Percentiles rank a stretch among this genome's conserved stretches.
These are phyloP conservation scores for Nomia melanderi DNA, from an alignment of 1,140 invertebrate genomes.

Conservation along the genomic window DNA sequence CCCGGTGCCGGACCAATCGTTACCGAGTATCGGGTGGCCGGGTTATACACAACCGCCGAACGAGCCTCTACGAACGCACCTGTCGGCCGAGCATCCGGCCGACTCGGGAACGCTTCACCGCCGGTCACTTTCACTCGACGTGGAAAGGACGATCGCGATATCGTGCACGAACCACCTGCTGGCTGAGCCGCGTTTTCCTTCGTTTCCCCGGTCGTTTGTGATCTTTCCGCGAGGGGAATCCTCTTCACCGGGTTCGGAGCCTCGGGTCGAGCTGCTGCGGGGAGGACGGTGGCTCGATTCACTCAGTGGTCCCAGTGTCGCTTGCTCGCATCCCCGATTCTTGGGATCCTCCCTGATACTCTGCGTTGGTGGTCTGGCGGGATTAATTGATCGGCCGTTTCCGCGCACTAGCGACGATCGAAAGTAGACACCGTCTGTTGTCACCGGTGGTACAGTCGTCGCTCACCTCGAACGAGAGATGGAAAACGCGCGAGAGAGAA, in stretches of 20 bases:
- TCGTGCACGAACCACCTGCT: conserved; percentile 11
- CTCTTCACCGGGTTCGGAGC: too few species aligned
- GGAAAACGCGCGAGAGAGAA: conserved; percentile 12
- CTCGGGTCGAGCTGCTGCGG: too few species aligned
- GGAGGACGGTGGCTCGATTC: too few species aligned
- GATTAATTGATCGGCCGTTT: too few species aligned
- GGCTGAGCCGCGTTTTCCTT: neutral
- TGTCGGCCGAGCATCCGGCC: conserved; percentile 42
- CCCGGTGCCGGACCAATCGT: conserved; percentile 34
- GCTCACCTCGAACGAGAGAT: conserved; percentile 15
- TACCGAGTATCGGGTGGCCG: neutral
- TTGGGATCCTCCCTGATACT: neutral
- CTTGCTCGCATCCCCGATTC: neutral
- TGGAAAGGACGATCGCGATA: conserved; percentile 15
- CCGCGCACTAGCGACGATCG: neutral
- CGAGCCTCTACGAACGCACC: conserved; percentile 39
- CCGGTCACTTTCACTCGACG: conserved; percentile 57
- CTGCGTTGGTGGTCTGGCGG: too few species aligned
- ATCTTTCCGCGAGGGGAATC: neutral
- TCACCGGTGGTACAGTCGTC: neutral
- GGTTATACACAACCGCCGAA: neutral
- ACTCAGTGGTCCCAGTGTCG: neutral
- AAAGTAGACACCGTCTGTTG: neutral
- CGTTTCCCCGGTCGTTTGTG: neutral
- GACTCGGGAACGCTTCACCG: conserved; percentile 35